A percentile compares a stretch with the other conserved stretches of the same genome.
These are phyloP conservation scores for Lepus europaeus DNA, from an alignment of 2,113 vertebrate genomes.

Conservation along the genomic window DNA sequence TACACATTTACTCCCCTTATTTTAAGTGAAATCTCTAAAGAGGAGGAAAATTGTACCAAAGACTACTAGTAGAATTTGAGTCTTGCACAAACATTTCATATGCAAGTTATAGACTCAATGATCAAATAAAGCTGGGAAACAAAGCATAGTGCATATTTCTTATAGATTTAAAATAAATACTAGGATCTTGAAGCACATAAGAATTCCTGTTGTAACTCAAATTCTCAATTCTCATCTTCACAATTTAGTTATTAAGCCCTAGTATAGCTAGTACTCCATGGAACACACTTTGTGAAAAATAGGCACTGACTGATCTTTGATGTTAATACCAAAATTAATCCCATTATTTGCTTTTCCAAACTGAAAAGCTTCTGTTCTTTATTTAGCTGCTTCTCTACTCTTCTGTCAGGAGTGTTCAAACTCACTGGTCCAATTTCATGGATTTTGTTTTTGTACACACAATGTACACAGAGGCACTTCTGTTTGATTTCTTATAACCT, in stretches of 20 bases:
- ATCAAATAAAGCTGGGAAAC: background rate
- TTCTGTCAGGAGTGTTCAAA: background rate
- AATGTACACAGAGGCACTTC: background rate
- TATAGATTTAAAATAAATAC: constrained; percentile 9
- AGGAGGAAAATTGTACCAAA: background rate
- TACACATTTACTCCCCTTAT: constrained; percentile 33
- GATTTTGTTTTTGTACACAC: constrained; percentile 15
- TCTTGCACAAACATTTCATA: background rate
- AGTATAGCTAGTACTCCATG: background rate
- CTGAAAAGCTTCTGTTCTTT: background rate
- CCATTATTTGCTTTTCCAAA: background rate
- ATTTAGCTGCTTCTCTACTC: background rate
- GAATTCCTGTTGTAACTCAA: background rate
- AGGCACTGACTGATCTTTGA: background rate
- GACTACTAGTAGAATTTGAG: background rate
- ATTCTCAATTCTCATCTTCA: constrained; percentile 8
- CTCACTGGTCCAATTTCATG: background rate
- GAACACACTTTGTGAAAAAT: background rate
- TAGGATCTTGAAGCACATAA: background rate
- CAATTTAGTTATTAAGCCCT: background rate
- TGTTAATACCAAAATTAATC: background rate
- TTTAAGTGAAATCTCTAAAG: background rate
- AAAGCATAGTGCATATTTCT: background rate
- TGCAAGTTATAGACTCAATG: background rate
- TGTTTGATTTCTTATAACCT: background rate